A percentile compares a stretch with the other conserved stretches of the same genome.
phyloP scores from a whole-genome alignment of 1,140 invertebrate species.

The Himalopsyche phryganea region DNA sequence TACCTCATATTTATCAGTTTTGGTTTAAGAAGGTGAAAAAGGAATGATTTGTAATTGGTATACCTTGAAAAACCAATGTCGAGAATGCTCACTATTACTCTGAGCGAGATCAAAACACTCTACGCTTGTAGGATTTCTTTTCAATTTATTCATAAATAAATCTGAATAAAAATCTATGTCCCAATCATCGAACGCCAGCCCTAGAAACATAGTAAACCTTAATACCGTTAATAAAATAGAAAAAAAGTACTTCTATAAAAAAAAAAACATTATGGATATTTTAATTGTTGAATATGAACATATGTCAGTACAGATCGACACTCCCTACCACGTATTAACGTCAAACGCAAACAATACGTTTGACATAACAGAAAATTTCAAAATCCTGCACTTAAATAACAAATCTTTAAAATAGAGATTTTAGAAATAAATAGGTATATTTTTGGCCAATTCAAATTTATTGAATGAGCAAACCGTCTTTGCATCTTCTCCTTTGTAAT shows the following conservation, averaged over 20 bases:
- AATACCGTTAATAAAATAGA: conserved; percentile 16
- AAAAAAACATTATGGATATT: conserved; percentile 1
- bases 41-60: no score
- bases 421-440: no score
- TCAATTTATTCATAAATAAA: conserved; percentile 75
- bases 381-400: no score
- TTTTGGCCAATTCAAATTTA: no score
- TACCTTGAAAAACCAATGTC: conserved; percentile 88
- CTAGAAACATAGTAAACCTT: conserved; percentile 42
- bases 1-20: no score
- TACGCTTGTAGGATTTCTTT: conserved; percentile 93
- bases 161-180: conserved; percentile 84
- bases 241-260: conserved; percentile 9
- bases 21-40: no score
- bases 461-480: no score
- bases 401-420: no score
- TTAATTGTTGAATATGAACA: neutral
- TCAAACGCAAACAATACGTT: neutral
- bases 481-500: no score
- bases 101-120: conserved; percentile 99
- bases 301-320: no score
- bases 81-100: conserved; percentile 92
- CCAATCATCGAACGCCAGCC: conserved; percentile 83
- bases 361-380: no score
- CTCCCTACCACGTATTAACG: neutral